Percentiles rank a stretch among this genome's conserved stretches.
Conservation (phyloP, 2,888 invertebrate genomes). For the Thereva unica region DNA sequence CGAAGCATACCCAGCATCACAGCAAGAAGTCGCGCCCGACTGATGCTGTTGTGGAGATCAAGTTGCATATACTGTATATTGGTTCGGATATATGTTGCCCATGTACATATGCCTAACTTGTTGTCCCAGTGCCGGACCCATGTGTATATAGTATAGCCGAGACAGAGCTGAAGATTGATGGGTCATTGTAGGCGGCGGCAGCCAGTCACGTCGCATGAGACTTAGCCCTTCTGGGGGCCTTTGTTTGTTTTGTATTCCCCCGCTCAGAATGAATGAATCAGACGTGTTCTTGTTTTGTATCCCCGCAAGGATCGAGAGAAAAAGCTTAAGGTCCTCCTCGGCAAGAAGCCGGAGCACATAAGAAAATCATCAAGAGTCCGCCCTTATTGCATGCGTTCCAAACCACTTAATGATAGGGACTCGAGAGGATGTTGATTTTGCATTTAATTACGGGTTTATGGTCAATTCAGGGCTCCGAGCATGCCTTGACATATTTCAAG, state of each 20-base stretch:
- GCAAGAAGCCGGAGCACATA: neutral
- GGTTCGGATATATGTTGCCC: neutral
- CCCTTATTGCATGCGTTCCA: conserved; percentile 6
- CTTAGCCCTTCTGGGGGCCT: neutral
- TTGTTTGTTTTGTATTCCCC: conserved; percentile 28
- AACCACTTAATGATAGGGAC: neutral
- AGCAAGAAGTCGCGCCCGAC: too few species aligned
- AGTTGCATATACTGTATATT: conserved; percentile 14
- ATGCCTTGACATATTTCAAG: too few species aligned
- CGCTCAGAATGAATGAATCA: conserved; percentile 19
- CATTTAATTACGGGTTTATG: conserved; percentile 26
- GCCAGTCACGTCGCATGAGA: conserved; percentile 29
- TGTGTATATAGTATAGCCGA: conserved; percentile 4
- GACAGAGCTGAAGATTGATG: conserved; percentile 33
- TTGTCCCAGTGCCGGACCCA: conserved; percentile 6
- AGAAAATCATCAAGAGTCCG: neutral
- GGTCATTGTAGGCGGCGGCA: conserved; percentile 31
- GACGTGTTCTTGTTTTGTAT: neutral
- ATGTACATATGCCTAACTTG: neutral
- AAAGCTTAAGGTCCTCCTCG: conserved; percentile 5
- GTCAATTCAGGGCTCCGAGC: neutral
- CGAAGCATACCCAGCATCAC: neutral
- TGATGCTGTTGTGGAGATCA: conserved; percentile 1
- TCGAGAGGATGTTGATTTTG: conserved; percentile 29
- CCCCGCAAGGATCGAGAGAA: neutral